Evolutionary conservation across 1,140 invertebrate species (phyloP), one percentile per base, ranked within the genome.

Genomic region (Calycopis cecrops): DNA sequence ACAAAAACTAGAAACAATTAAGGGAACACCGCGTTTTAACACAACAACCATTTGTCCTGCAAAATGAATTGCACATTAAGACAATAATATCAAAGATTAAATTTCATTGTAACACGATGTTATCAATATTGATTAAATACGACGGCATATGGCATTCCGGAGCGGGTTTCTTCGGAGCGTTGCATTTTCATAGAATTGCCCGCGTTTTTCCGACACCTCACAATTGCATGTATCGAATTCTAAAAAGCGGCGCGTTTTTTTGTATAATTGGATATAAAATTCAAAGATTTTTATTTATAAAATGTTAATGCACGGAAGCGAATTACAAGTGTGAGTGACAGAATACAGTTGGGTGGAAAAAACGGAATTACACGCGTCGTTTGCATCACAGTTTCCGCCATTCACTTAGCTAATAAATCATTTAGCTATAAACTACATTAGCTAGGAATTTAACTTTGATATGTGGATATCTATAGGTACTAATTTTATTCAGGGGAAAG

Each of bases 1-100:
- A 70, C 70, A 87, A 87, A 87, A 87, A 87, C 75, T 82, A 65
- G 79, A 72, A 87, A 84, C 81, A 87, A 87, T 85, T 87, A 87
- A 76, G 63, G 64, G 48, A 57, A 73, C 72, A 67, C 52, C 66
- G 61, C 66, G 61, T 60, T 79, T 77, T 69, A 79, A 73, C 73
- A 56, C 69, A 85, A 77, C 55, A 52, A 60, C 73, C 79, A 68
- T 73, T 69, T 76, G 63, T 57, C 42, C 40, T 60, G 49, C 71
- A 71, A 71, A 71, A 71, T 68, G 81, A 78, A 73, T 73, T 75
- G 67, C 66, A 77, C 82, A 70, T 75, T 81, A 81, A 69, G 63
- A 54, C 64, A 60, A 73, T 69, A 70, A 38, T 35, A 55, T 60
- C 63, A 79, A 72, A 76, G 80, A 73, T 81, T 76, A 77, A 74